These are phyloP conservation scores for Candoia aspera DNA, from an alignment of 2,113 vertebrate genomes.

Conservation along the genomic window DNA sequence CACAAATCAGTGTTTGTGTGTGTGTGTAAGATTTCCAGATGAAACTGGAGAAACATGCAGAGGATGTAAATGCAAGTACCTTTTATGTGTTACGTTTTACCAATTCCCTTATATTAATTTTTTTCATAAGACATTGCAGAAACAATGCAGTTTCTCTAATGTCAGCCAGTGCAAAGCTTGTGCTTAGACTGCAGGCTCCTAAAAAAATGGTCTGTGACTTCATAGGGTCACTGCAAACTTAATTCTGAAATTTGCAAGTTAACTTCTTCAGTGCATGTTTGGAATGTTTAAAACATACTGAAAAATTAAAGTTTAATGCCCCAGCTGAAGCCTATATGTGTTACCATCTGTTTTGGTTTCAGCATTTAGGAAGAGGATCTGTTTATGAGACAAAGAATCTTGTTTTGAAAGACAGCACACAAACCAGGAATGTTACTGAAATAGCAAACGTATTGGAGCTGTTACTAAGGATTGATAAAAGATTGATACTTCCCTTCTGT, in stretches of 20 bases:
- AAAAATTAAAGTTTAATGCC: not conserved
- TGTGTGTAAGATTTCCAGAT: not conserved
- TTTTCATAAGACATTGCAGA: rapidly evolving
- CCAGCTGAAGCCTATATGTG: not conserved
- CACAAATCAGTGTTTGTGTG: not conserved
- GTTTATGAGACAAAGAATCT: not conserved
- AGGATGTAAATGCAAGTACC: not conserved
- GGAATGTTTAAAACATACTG: not conserved
- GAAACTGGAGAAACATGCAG: not conserved
- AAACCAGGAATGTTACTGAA: no score
- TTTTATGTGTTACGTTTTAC: not conserved
- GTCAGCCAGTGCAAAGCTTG: not conserved
- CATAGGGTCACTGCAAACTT: not conserved
- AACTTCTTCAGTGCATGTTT: rapidly evolving
- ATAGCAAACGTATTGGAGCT: no score
- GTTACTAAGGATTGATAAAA: not conserved
- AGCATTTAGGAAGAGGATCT: not conserved
- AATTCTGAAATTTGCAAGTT: not conserved
- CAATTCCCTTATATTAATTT: not conserved
- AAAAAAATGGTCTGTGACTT: not conserved
- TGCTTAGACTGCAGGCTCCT: not conserved
- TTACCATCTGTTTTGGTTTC: not conserved
- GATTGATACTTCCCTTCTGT: no score
- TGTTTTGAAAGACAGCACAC: not conserved
- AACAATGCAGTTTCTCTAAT: not conserved